phyloP scores from a whole-genome alignment of 2,888 invertebrate genomes.

The Drosophila hamatofila region DNA sequence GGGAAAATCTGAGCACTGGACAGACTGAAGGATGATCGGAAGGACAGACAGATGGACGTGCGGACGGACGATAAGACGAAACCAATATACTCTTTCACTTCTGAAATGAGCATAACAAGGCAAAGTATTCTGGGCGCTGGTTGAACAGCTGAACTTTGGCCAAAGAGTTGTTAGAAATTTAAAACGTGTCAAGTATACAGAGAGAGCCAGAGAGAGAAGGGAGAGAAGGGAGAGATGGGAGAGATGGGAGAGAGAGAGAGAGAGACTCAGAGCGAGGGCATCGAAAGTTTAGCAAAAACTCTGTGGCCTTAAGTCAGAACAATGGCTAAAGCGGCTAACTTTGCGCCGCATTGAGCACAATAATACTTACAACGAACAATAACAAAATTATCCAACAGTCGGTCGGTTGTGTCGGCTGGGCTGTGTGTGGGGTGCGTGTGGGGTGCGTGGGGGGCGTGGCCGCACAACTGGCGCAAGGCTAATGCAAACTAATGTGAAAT shows the following conservation, averaged over 20 bases:
- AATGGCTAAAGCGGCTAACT: constrained; percentile 40
- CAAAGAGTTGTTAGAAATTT: constrained; percentile 50
- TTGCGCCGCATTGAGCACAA: constrained; percentile 65
- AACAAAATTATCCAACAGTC: constrained; percentile 54
- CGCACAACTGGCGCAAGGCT: constrained; percentile 42
- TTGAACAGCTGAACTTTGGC: constrained; percentile 42
- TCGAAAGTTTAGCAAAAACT: constrained; percentile 54
- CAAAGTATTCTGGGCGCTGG: constrained; percentile 29
- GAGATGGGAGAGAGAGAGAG: background rate
- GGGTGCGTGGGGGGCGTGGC: background rate
- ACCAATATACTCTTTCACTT: background rate
- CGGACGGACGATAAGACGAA: background rate
- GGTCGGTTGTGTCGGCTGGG: background rate
- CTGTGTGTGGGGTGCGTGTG: background rate
- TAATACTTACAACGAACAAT: constrained; percentile 52
- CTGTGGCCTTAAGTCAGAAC: constrained; percentile 55
- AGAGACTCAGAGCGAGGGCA: constrained; percentile 3
- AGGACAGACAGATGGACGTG: no score
- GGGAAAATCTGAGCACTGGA: no score
- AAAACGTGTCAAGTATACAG: constrained; percentile 57
- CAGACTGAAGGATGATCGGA: no score
- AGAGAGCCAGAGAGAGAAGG: background rate
- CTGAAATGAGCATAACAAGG: background rate
- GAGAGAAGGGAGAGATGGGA: background rate
- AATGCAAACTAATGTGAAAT: constrained; percentile 72